Conservation (phyloP, 2,888 invertebrate species). For the Mesodorylaimus sp. region DNA sequence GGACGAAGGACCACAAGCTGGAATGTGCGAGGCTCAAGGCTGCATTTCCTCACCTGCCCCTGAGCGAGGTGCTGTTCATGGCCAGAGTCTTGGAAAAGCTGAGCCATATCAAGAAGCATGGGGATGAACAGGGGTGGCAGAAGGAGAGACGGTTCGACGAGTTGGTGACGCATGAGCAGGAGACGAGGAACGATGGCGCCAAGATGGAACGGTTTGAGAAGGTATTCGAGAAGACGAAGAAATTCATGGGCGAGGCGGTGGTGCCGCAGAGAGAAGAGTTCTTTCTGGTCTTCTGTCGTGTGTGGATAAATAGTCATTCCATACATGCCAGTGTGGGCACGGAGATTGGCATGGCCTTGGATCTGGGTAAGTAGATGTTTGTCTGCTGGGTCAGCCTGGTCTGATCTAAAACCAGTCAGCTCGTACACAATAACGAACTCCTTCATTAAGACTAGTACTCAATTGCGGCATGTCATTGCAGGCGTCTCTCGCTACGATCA, state of each 20-base stretch:
- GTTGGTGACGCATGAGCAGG: slow-evolving; percentile 8
- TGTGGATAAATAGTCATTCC: slow-evolving; percentile 25
- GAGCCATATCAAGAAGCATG: slow-evolving; percentile 18
- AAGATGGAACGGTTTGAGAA: slow-evolving; percentile 26
- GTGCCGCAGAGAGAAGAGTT: slow-evolving; percentile 15
- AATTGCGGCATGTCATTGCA: slow-evolving; percentile 12
- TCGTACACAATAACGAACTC: too few species aligned
- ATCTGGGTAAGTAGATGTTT: slow-evolving; percentile 17
- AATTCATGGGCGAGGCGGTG: slow-evolving; percentile 11
- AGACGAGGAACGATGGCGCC: slow-evolving; percentile 11
- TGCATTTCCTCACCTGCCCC: slow-evolving; percentile 24
- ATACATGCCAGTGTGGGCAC: slow-evolving; percentile 24
- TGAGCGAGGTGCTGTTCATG: slow-evolving; percentile 25
- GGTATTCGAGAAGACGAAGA: slow-evolving; percentile 15
- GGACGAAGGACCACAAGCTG: slow-evolving; percentile 20
- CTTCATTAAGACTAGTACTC: too few species aligned
- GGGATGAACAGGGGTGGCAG: slow-evolving; percentile 22
- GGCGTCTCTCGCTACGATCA: slow-evolving; percentile 23
- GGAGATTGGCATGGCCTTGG: slow-evolving; percentile 26
- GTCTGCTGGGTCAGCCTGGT: too few species aligned
- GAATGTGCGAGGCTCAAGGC: slow-evolving; percentile 22
- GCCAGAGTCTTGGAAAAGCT: slow-evolving; percentile 20
- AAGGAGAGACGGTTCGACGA: slow-evolving; percentile 18
- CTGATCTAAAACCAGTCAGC: too few species aligned
- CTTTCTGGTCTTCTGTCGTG: slow-evolving; percentile 23